These are phyloP conservation scores for Flexamia atlantica DNA, from an alignment of 2,888 invertebrate species.

Conservation along the genomic window DNA sequence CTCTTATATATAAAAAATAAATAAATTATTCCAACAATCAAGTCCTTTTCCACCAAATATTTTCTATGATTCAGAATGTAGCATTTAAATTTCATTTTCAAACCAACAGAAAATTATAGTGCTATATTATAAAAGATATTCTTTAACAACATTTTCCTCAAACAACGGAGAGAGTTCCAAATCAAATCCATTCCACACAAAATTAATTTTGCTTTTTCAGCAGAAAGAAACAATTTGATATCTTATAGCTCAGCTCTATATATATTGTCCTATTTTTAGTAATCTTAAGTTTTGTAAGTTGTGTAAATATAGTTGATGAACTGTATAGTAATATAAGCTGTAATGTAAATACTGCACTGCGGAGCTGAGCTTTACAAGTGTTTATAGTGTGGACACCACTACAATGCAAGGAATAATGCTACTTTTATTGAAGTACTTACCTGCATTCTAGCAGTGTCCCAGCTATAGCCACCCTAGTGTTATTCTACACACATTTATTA, in stretches of 20 bases:
- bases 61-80: no score
- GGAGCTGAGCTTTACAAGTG: slow-evolving; percentile 21
- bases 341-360: slow-evolving; percentile 43
- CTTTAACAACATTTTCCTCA: no score
- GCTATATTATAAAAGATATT: no score
- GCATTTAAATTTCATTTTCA: no score
- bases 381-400: background rate
- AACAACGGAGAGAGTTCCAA: background rate
- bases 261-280: slow-evolving; percentile 26
- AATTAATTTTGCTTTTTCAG: background rate
- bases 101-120: no score
- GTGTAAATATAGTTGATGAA: slow-evolving; percentile 41
- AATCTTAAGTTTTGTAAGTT: slow-evolving; percentile 49
- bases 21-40: no score
- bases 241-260: slow-evolving; percentile 32
- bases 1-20: no score
- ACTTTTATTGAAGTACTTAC: background rate
- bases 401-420: background rate
- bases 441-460: background rate
- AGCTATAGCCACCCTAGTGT: background rate
- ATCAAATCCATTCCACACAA: background rate
- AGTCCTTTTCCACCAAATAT: no score
- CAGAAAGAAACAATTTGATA: background rate
- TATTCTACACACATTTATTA: slow-evolving; percentile 35
- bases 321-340: slow-evolving; percentile 47